phyloP scores from a whole-genome alignment of 2,113 vertebrate genomes.

The Hiodon alosoides region DNA sequence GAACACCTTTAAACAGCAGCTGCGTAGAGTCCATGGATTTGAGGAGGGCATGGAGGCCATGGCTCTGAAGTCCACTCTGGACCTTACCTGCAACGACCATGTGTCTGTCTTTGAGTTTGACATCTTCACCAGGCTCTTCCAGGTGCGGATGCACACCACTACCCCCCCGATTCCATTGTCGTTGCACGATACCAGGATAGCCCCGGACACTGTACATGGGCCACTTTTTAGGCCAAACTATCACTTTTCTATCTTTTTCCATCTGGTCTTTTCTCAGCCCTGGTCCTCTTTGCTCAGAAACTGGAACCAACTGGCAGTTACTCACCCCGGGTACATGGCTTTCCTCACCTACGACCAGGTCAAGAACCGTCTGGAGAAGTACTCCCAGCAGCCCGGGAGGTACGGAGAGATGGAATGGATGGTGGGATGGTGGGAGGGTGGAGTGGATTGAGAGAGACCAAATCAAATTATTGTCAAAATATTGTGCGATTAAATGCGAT shows the following conservation, averaged over 20 bases:
- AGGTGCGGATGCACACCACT: slow-evolving; percentile 52
- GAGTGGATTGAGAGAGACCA: neutral
- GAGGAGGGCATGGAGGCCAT: slow-evolving; percentile 66
- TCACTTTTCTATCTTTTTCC: neutral
- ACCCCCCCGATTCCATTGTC: neutral
- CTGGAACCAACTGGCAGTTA: slow-evolving; percentile 78
- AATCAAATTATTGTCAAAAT: neutral
- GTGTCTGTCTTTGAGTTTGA: slow-evolving; percentile 87
- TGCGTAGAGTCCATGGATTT: slow-evolving; percentile 60
- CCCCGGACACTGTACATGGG: neutral
- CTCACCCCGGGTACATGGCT: slow-evolving; percentile 83
- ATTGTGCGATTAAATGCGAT: no score
- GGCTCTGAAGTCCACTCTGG: slow-evolving; percentile 76
- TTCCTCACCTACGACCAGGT: slow-evolving; percentile 85
- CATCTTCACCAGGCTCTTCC: slow-evolving; percentile 81
- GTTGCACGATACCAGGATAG: no score
- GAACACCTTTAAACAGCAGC: slow-evolving; percentile 62
- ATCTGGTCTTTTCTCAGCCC: slow-evolving; percentile 52
- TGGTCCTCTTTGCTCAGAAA: slow-evolving; percentile 75
- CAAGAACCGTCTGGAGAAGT: slow-evolving; percentile 58
- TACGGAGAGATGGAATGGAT: slow-evolving; percentile 7
- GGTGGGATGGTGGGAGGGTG: neutral
- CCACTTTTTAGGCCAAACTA: neutral
- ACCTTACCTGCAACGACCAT: slow-evolving; percentile 77
- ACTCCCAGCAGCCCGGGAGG: slow-evolving; percentile 74